phyloP scores from a whole-genome alignment of 2,797 vertebrate species.

The Sebastes minor region DNA sequence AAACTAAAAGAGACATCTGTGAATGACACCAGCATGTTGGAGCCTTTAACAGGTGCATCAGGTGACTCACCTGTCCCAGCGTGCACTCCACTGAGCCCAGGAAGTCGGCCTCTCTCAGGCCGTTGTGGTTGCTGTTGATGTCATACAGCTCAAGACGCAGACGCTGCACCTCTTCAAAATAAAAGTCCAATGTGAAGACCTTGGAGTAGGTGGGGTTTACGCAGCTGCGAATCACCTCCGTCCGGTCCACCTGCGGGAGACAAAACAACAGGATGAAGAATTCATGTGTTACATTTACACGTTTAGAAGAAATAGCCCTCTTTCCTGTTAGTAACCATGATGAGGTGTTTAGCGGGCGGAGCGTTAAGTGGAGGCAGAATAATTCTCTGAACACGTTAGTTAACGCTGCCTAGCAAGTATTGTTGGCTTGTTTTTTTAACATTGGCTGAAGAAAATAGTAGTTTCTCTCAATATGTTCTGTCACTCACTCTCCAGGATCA shows the following conservation, averaged over 20 bases:
- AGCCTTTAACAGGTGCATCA: background rate
- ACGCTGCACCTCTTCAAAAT: slow-evolving; percentile 96
- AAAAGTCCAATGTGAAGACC: slow-evolving; percentile 95
- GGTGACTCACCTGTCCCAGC: slow-evolving; percentile 88
- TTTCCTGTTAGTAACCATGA: too few relatives aligned
- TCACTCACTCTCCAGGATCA: too few relatives aligned
- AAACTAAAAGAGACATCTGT: too few relatives aligned
- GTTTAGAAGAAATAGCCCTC: too few relatives aligned
- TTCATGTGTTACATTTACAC: too few relatives aligned
- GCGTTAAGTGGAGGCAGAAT: too few relatives aligned
- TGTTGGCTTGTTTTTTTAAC: too few relatives aligned
- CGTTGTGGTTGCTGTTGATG: slow-evolving; percentile 92
- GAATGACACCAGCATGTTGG: background rate
- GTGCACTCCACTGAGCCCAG: slow-evolving; percentile 96
- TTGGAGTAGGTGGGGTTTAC: slow-evolving; percentile 94
- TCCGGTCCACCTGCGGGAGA: slow-evolving; percentile 90
- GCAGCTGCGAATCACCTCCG: slow-evolving; percentile 94
- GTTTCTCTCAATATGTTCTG: too few relatives aligned
- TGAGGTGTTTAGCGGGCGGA: too few relatives aligned
- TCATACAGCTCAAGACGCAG: slow-evolving; percentile 93
- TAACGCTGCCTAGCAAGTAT: accelerated
- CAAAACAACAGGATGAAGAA: background rate
- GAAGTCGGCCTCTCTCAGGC: slow-evolving; percentile 90
- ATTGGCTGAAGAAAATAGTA: too few relatives aligned
- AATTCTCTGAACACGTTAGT: too few relatives aligned